phyloP scores from a whole-genome alignment of 2,113 vertebrate species.

The Montifringilla adamsi region DNA sequence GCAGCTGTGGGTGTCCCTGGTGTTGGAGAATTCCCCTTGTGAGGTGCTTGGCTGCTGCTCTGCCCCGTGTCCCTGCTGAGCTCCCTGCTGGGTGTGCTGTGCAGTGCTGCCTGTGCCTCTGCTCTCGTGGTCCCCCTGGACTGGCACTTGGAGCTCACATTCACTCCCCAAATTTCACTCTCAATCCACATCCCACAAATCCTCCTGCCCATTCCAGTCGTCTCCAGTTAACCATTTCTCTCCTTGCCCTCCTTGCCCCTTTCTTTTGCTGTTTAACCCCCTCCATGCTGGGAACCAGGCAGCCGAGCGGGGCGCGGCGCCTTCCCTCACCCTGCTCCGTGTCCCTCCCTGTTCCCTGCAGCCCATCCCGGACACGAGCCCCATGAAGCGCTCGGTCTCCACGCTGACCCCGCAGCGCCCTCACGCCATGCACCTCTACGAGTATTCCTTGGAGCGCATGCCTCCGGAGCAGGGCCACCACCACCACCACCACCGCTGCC shows the following conservation, averaged over 20 bases:
- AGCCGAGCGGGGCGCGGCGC: not conserved
- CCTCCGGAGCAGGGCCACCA: constrained; percentile 78
- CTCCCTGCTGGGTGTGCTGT: not conserved
- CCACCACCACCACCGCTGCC: constrained; percentile 90
- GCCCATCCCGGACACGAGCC: constrained; percentile 85
- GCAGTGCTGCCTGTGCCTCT: not conserved
- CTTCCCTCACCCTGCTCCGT: not conserved
- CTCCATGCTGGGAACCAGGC: not conserved
- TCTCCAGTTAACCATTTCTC: not conserved
- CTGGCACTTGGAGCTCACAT: not conserved
- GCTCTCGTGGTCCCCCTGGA: not conserved
- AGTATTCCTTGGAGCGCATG: constrained; percentile 78
- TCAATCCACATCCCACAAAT: not conserved
- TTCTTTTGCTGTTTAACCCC: not conserved
- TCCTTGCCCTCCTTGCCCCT: not conserved
- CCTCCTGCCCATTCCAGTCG: not conserved
- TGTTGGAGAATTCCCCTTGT: not conserved
- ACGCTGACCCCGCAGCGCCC: constrained; percentile 84
- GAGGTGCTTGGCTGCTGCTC: not conserved
- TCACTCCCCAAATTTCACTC: not conserved
- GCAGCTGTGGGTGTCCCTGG: not conserved
- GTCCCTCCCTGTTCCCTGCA: constrained; percentile 41
- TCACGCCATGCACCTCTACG: constrained; percentile 77
- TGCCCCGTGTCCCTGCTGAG: not conserved
- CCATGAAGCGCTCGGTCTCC: constrained; percentile 90